phyloP scores from a whole-genome alignment of 2,113 vertebrate genomes.

The Casuarius casuarius region DNA sequence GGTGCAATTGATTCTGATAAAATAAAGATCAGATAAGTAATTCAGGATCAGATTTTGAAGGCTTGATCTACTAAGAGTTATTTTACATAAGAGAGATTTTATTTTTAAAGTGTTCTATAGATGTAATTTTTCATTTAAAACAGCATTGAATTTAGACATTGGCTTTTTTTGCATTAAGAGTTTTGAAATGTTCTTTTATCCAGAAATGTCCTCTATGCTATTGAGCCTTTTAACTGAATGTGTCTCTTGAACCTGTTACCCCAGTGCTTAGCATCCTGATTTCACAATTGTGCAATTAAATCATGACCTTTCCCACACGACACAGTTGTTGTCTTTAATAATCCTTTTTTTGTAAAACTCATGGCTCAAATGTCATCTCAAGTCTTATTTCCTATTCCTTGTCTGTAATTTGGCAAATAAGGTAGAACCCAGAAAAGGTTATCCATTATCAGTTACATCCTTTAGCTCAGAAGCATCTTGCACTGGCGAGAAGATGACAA shows the following conservation, averaged over 20 bases:
- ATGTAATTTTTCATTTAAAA: constrained; percentile 16
- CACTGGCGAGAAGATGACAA: neutral
- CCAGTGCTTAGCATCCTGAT: constrained; percentile 39
- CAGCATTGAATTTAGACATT: neutral
- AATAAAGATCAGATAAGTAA: constrained; percentile 5
- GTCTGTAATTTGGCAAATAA: constrained; percentile 55
- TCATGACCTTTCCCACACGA: constrained; percentile 49
- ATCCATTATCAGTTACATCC: constrained; percentile 32
- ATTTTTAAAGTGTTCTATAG: neutral
- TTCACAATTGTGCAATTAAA: constrained; percentile 68
- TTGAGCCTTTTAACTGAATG: constrained; percentile 12
- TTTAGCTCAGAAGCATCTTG: neutral
- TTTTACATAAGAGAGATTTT: constrained; percentile 8
- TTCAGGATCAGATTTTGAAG: constrained; percentile 8
- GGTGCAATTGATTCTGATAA: neutral
- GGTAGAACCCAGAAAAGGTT: constrained; percentile 43
- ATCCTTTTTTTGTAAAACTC: neutral
- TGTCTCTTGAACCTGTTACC: constrained; percentile 35
- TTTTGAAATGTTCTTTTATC: constrained; percentile 48
- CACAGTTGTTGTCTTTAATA: constrained; percentile 61
- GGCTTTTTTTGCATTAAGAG: neutral
- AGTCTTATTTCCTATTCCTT: constrained; percentile 56
- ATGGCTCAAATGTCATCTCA: constrained; percentile 52
- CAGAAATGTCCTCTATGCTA: constrained; percentile 14
- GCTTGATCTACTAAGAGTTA: neutral